Percentiles rank a stretch among this genome's conserved stretches.
Conservation (phyloP, 1,140 invertebrate species). For the Gerris buenoi region DNA sequence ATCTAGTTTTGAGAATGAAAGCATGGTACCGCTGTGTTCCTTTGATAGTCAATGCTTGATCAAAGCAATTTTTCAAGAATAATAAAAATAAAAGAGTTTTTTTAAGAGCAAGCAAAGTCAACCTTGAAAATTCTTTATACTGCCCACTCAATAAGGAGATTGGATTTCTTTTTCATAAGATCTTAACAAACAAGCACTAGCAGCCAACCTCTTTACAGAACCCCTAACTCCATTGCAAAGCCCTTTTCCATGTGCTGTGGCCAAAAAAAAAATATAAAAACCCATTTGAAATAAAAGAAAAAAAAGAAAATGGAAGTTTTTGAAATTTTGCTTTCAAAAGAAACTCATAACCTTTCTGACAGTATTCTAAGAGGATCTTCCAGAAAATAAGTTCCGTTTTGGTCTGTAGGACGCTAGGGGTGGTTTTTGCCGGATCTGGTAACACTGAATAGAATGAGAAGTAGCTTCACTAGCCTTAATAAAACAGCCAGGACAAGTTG, state of each 20-base stretch:
- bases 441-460: no score
- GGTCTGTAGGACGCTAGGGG: no score
- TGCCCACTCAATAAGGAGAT: conserved; percentile 5
- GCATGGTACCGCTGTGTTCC: neutral
- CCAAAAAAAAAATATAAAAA: no score
- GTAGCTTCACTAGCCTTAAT: no score
- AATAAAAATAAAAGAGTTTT: neutral
- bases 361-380: no score
- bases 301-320: no score
- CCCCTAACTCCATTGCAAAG: conserved; percentile 23
- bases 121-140: neutral
- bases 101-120: neutral
- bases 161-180: conserved; percentile 15
- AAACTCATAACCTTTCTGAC: no score
- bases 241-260: conserved; percentile 22
- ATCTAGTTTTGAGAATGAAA: neutral
- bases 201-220: conserved; percentile 21
- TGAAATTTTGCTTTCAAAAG: no score
- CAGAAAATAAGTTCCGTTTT: no score
- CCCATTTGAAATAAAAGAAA: no score
- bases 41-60: neutral
- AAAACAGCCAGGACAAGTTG: no score
- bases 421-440: no score
- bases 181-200: conserved; percentile 19
- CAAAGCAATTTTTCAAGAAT: neutral